Base-by-base conservation (phyloP, 2,888 invertebrate genomes). In the Anticlea derivata region DNA sequence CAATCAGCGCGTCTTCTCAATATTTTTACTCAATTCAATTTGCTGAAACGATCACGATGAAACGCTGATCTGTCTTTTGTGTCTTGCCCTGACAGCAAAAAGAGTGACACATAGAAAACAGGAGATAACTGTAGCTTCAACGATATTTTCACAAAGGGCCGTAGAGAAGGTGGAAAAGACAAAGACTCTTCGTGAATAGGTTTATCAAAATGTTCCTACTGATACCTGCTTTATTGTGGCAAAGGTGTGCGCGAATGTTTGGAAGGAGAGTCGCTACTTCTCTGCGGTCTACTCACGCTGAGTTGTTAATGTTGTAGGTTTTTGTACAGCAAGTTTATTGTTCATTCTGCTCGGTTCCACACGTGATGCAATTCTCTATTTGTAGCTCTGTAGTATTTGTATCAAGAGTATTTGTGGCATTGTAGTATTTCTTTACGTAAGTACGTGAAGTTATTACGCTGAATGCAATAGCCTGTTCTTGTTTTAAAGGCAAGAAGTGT, bases 301-400 rank as follows among this genome's bases (percentile, higher is more conserved):
- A 68, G 68, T 72, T 69, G 71, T 75, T 73, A 74, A 77, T 70
- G 70, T 65, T 63, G 49, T 58, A 60, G 65, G 66, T 69, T 75
- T 74, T 74, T 72, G 68, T 60, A 58, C 55, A 50, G 55, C 60
- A 58, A 50, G 59, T 57, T 68, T 68, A 68, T 67, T 72, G 65
- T 65, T 53, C 53, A 53, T 59, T 63, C 61, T 50, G 57, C 63
- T 58, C 50, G 54, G 53, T 60, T 65, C 51, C 55, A 62, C 60
- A 55, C 52, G 54, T 58, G 65, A 62, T 66, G 58, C 43, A 51
- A 53, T 63, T 63, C 51, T 60, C 50, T 53, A 49, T 58, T 58
- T 47, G 60, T 54, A 53, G 50, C 38, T 24, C 27, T 55, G 34
- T 52, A 44, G 56, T 53, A 50, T 63, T 66, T 43, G 59, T 50